Conservation (phyloP, 2,888 invertebrate species). For the Cheiracanthium punctorium region DNA sequence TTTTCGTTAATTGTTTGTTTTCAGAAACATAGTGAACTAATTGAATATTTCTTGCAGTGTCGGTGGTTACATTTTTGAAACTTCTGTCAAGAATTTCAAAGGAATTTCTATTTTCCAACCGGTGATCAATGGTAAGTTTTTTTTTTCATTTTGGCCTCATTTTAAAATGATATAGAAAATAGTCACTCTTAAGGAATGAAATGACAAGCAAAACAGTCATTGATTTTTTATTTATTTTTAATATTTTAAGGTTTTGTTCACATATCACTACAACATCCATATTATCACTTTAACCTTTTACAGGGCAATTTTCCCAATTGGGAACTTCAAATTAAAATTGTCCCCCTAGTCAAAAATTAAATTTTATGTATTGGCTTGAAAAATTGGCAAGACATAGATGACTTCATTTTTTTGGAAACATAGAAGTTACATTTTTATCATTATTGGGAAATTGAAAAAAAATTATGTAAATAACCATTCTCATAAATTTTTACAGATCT, state of each 20-base stretch:
- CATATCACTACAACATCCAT: neutral
- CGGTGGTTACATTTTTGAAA: conserved; percentile 91
- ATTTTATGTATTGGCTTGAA: no score
- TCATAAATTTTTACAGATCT: no score
- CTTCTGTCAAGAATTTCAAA: conserved; percentile 86
- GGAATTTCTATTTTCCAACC: conserved; percentile 95
- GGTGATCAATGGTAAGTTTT: conserved; percentile 85
- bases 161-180: neutral
- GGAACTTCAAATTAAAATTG: no score
- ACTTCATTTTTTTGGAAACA: no score
- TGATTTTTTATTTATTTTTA: neutral
- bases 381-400: no score
- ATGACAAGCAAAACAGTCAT: neutral
- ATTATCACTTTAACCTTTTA: neutral
- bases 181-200: neutral
- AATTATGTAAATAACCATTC: no score
- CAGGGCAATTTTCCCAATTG: no score
- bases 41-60: conserved; percentile 29
- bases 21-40: neutral
- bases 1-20: neutral
- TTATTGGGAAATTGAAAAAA: no score
- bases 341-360: no score
- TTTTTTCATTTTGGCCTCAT: no score
- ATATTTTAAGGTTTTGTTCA: neutral
- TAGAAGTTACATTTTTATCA: no score